Evolutionary conservation across 2,797 vertebrate genomes (phyloP).

Genomic region (Paratrypauchen microcephalus): DNA sequence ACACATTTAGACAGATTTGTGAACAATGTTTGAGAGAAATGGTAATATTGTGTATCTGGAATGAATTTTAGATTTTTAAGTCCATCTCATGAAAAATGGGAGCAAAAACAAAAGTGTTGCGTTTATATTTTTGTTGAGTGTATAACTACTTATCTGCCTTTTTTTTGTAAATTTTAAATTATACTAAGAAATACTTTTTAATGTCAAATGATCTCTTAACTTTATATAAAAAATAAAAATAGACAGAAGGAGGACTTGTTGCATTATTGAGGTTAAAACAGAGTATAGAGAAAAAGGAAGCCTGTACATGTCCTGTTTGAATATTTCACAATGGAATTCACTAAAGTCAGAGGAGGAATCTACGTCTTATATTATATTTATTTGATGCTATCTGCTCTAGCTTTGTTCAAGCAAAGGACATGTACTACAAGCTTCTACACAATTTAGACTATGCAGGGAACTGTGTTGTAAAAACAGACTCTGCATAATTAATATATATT

Average conservation of each 20-base stretch:
- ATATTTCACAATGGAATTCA: slow-evolving; percentile 30
- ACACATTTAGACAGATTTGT: too few relatives aligned
- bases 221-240: slow-evolving; percentile 5
- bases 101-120: too few relatives aligned
- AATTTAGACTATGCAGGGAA: background rate
- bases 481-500: background rate
- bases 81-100: too few relatives aligned
- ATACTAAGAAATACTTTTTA: background rate
- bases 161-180: too few relatives aligned
- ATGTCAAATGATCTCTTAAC: background rate
- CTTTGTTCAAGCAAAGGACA: slow-evolving; percentile 2
- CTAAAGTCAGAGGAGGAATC: slow-evolving; percentile 20
- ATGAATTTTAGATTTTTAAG: too few relatives aligned
- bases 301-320: slow-evolving; percentile 5
- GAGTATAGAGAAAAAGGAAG: background rate
- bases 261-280: slow-evolving; percentile 33
- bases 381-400: slow-evolving; percentile 8
- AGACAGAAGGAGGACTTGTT: background rate
- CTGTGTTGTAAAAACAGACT: background rate
- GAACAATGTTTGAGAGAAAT: too few relatives aligned
- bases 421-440: slow-evolving; percentile 11
- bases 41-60: too few relatives aligned
- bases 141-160: background rate
- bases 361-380: slow-evolving; percentile 29
- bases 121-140: too few relatives aligned